Percentiles rank a stretch among this genome's conserved stretches.
phyloP scores from a whole-genome alignment of 2,888 invertebrate genomes.

The Rhingia rostrata region DNA sequence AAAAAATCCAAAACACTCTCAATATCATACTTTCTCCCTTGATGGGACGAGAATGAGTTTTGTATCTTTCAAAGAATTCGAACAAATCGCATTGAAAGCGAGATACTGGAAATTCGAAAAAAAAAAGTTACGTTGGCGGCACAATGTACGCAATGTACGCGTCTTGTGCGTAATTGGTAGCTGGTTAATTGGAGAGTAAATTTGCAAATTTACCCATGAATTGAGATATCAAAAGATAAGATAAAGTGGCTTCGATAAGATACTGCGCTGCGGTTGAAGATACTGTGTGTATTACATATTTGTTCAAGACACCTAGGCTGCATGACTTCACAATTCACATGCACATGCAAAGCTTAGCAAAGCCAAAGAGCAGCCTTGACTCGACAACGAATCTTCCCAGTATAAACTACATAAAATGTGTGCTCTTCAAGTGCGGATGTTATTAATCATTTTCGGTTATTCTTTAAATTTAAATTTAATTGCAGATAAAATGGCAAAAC shows the following conservation, averaged over 20 bases:
- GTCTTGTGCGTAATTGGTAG: neutral
- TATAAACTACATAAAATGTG: slow-evolving; percentile 2
- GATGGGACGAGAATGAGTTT: slow-evolving; percentile 7
- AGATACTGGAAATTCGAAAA: neutral
- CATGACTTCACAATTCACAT: neutral
- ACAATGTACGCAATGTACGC: neutral
- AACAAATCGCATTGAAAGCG: slow-evolving; percentile 27
- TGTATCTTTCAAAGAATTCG: slow-evolving; percentile 10
- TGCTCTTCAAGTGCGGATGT: neutral
- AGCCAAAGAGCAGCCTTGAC: slow-evolving; percentile 7
- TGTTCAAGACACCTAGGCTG: slow-evolving; percentile 3
- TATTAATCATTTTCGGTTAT: neutral
- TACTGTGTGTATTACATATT: slow-evolving; percentile 6
- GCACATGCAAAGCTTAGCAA: neutral
- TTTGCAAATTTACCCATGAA: neutral
- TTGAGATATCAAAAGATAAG: slow-evolving; percentile 26
- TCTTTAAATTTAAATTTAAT: neutral
- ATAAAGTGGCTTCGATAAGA: slow-evolving; percentile 19
- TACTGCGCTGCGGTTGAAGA: neutral
- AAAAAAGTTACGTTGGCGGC: neutral
- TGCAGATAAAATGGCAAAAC: neutral
- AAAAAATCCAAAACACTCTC: slow-evolving; percentile 31
- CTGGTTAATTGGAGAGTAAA: slow-evolving; percentile 10
- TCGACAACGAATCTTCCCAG: neutral
- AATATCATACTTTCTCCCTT: slow-evolving; percentile 39